Percentiles rank a stretch among this genome's conserved stretches.
These are phyloP conservation scores for Agrotis puta DNA, from an alignment of 2,888 invertebrate species.

Conservation along the genomic window DNA sequence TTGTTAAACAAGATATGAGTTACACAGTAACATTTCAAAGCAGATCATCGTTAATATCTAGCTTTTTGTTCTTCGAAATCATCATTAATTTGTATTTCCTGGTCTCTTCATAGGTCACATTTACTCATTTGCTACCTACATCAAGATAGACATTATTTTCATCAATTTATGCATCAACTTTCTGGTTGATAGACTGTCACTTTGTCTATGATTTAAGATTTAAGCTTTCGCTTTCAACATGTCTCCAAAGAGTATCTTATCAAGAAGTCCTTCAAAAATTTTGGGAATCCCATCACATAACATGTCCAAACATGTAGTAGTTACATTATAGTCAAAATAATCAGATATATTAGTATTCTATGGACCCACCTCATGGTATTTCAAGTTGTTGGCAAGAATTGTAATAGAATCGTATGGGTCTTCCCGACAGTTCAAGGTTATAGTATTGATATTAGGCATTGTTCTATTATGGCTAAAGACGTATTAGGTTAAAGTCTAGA, in stretches of 20 bases:
- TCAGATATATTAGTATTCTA: constrained; percentile 64
- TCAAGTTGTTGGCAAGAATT: constrained; percentile 51
- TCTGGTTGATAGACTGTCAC: background rate
- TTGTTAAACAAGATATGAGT: background rate
- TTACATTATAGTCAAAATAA: constrained; percentile 48
- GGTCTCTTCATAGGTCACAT: too few species aligned
- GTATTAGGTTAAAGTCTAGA: constrained; percentile 43
- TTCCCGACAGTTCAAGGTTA: constrained; percentile 55
- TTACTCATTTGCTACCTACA: too few species aligned
- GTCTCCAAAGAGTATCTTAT: background rate
- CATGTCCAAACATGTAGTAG: constrained; percentile 21
- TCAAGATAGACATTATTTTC: too few species aligned
- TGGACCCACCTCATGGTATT: constrained; percentile 57
- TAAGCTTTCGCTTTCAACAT: constrained; percentile 22
- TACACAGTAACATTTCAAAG: background rate
- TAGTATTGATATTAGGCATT: constrained; percentile 57
- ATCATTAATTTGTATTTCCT: background rate
- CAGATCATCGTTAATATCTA: background rate
- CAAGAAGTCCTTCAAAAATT: constrained; percentile 4
- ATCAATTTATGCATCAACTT: too few species aligned
- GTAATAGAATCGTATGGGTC: constrained; percentile 43
- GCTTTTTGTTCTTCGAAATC: background rate
- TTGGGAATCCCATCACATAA: constrained; percentile 37
- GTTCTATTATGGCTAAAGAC: constrained; percentile 44
- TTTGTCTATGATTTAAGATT: background rate